phyloP scores from a whole-genome alignment of 2,797 vertebrate genomes.

The Cichlasoma orientale region DNA sequence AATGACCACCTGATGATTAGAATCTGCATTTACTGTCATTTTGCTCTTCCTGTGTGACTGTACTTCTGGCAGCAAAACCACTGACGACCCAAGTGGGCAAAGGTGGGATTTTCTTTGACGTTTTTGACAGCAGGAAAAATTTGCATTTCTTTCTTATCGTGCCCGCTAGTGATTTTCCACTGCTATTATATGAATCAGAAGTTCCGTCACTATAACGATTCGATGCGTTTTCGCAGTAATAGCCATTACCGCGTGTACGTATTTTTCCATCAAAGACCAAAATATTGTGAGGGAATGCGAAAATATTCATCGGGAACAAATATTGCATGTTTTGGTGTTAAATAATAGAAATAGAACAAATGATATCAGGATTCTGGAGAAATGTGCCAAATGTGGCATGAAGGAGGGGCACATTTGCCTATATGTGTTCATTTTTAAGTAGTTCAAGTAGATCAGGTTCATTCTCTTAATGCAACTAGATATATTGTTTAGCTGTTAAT shows the following conservation, averaged over 20 bases:
- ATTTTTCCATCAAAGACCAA: background rate
- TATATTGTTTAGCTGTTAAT: no score
- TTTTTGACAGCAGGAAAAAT: background rate
- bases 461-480: no score
- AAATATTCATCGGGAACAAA: background rate
- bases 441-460: no score
- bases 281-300: background rate
- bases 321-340: background rate
- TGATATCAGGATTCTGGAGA: background rate
- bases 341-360: background rate
- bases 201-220: background rate
- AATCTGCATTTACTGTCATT: background rate
- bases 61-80: conserved; percentile 6
- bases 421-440: no score
- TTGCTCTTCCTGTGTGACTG: background rate
- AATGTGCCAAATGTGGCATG: no score
- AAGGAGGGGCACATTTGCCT: no score
- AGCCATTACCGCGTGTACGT: background rate
- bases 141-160: background rate
- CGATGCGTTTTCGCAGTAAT: background rate
- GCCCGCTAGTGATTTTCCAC: background rate
- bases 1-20: background rate
- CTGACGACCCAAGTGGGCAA: background rate
- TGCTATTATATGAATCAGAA: background rate
- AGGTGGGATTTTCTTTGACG: conserved; percentile 14